Conservation (phyloP, 2,797 vertebrate genomes). For the Diceros bicornis region DNA sequence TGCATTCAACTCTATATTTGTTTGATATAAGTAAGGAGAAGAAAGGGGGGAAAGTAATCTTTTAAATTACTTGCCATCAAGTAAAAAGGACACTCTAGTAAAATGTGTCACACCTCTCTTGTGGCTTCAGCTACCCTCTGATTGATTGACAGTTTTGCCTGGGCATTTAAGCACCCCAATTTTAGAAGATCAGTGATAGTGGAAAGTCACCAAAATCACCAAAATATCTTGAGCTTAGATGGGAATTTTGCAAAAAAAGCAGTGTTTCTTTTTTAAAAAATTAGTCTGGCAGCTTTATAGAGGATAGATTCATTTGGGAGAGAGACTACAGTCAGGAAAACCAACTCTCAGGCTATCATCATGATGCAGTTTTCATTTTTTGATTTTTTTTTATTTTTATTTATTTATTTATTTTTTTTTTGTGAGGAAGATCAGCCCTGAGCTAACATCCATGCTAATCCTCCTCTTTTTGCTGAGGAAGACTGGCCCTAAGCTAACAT, state of each 20-base stretch:
- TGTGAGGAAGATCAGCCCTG: too few species aligned
- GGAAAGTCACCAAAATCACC: not conserved
- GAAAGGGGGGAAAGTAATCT: not conserved
- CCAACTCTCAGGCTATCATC: not conserved
- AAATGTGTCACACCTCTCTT: not conserved
- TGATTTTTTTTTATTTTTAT: too few species aligned
- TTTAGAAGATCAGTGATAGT: not conserved
- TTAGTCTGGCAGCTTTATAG: not conserved
- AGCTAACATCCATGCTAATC: too few species aligned
- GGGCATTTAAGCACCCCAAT: not conserved
- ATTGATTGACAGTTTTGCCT: not conserved
- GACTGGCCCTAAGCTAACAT: too few species aligned
- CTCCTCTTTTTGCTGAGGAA: too few species aligned
- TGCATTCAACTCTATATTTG: not conserved
- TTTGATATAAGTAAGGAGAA: not conserved
- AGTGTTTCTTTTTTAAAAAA: not conserved
- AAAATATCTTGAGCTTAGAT: not conserved
- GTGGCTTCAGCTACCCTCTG: not conserved
- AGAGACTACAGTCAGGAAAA: not conserved
- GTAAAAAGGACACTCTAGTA: not conserved
- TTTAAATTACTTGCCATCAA: not conserved
- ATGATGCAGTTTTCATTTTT: not conserved
- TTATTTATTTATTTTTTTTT: too few species aligned
- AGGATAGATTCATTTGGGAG: not conserved
- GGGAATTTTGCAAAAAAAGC: constrained; percentile 39